Percentiles rank a stretch among this genome's conserved stretches.
phyloP scores from a whole-genome alignment of 2,888 invertebrate genomes.

The Labia minor region DNA sequence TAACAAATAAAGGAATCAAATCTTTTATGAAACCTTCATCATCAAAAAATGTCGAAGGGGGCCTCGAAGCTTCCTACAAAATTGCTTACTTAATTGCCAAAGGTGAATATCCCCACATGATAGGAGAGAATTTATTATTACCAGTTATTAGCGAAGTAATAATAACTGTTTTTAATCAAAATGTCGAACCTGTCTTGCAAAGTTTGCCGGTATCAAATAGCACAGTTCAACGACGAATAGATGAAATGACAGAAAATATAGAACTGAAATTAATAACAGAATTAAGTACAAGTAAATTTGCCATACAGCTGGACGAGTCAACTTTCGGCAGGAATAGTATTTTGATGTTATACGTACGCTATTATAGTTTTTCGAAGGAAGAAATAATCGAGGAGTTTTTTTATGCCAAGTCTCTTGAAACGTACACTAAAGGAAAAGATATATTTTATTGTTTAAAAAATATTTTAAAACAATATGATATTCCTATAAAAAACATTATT shows the following conservation, averaged over 20 bases:
- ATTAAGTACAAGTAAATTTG: neutral
- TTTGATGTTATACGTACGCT: slow-evolving; percentile 20
- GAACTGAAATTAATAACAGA: neutral
- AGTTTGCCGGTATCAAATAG: neutral
- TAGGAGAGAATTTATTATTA: neutral
- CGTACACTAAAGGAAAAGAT: slow-evolving; percentile 21
- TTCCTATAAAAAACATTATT: neutral
- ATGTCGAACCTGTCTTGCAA: neutral
- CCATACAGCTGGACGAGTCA: neutral
- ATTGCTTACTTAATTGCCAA: neutral
- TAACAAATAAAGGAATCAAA: neutral
- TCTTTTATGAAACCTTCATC: neutral
- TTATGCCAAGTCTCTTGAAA: slow-evolving; percentile 18
- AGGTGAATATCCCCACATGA: neutral
- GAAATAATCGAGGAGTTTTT: slow-evolving; percentile 20
- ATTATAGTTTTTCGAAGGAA: slow-evolving; percentile 8
- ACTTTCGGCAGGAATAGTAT: neutral
- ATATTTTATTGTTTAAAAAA: slow-evolving; percentile 18
- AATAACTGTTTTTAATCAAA: neutral
- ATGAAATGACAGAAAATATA: neutral
- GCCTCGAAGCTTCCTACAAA: neutral
- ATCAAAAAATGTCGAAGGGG: neutral
- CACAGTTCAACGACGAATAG: neutral
- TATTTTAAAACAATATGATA: neutral
- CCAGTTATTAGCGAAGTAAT: neutral